Evolutionary conservation across 92 coral and sea anemone genomes (phyloP).

Genomic region (Umimayanthus chanpuru): DNA sequence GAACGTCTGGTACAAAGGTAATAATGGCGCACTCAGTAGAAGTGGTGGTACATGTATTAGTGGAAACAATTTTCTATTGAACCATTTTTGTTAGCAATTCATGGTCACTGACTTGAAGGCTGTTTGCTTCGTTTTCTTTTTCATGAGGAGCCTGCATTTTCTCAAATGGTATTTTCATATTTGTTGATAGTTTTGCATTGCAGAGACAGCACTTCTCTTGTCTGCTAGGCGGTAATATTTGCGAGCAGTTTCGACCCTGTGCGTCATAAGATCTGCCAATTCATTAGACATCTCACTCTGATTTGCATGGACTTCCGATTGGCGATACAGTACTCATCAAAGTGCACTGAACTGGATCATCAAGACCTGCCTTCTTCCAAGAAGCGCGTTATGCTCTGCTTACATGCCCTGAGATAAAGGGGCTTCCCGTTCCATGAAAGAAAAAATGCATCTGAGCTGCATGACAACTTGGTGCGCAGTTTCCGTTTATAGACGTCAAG

Average conservation of each 20-base stretch:
- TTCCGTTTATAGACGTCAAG: constrained; percentile 8
- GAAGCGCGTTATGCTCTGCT: constrained; percentile 46
- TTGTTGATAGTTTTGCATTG: neutral
- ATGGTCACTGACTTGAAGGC: neutral
- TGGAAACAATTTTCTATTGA: constrained; percentile 13
- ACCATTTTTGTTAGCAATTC: constrained; percentile 1
- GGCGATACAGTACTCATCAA: constrained; percentile 46
- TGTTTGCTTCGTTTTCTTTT: neutral
- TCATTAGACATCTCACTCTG: constrained; percentile 43
- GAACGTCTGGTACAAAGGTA: neutral
- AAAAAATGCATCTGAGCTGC: constrained; percentile 13
- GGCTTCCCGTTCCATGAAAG: constrained; percentile 49
- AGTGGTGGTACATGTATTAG: constrained; percentile 7
- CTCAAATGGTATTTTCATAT: neutral
- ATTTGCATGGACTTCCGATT: constrained; percentile 27
- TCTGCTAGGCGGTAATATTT: constrained; percentile 33
- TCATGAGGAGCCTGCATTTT: neutral
- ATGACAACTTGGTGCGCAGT: constrained; percentile 18
- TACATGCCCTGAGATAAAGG: constrained; percentile 44
- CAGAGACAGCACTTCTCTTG: constrained; percentile 21
- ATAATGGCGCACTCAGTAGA: neutral
- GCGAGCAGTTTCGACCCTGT: constrained; percentile 41
- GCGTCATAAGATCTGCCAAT: constrained; percentile 53
- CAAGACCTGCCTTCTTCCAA: constrained; percentile 41
- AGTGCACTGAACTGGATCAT: constrained; percentile 35